Conservation (phyloP, 2,888 invertebrate genomes). For the Cheilosia scutellata region DNA sequence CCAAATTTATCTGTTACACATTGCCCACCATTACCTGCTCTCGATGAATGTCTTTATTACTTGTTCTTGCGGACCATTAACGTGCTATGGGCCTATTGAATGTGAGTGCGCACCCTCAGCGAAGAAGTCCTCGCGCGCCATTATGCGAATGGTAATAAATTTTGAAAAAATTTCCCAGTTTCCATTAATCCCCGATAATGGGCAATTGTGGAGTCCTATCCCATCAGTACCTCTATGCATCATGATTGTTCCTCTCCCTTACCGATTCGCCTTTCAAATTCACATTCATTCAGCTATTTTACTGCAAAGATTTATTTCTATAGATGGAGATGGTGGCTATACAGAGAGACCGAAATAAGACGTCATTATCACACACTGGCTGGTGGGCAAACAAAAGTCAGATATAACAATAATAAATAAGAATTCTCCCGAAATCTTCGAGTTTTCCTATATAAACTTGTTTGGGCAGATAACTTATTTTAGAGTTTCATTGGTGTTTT, state of each 20-base stretch:
- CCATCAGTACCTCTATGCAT: constrained; percentile 18
- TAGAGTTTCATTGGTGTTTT: constrained; percentile 21
- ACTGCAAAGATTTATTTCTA: constrained; percentile 71
- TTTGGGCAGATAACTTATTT: constrained; percentile 63
- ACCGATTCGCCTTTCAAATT: constrained; percentile 42
- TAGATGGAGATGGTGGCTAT: constrained; percentile 8
- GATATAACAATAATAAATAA: constrained; percentile 68
- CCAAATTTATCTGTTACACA: constrained; percentile 53
- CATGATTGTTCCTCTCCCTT: not conserved
- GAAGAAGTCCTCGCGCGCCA: constrained; percentile 17
- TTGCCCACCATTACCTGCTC: constrained; percentile 59
- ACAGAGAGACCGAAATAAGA: constrained; percentile 2
- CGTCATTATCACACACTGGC: constrained; percentile 66
- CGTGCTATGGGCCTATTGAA: constrained; percentile 14
- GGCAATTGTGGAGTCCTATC: constrained; percentile 72
- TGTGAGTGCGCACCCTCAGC: constrained; percentile 8
- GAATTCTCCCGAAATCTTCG: constrained; percentile 46
- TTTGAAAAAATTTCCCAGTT: constrained; percentile 50
- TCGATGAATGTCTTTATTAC: constrained; percentile 73
- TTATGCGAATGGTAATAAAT: constrained; percentile 70
- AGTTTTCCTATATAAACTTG: constrained; percentile 23
- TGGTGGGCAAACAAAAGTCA: constrained; percentile 66
- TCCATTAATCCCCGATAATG: constrained; percentile 74
- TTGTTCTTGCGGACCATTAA: constrained; percentile 72
- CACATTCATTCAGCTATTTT: constrained; percentile 68